phyloP scores from a whole-genome alignment of 2,113 vertebrate species.

The Colinus virginianus region DNA sequence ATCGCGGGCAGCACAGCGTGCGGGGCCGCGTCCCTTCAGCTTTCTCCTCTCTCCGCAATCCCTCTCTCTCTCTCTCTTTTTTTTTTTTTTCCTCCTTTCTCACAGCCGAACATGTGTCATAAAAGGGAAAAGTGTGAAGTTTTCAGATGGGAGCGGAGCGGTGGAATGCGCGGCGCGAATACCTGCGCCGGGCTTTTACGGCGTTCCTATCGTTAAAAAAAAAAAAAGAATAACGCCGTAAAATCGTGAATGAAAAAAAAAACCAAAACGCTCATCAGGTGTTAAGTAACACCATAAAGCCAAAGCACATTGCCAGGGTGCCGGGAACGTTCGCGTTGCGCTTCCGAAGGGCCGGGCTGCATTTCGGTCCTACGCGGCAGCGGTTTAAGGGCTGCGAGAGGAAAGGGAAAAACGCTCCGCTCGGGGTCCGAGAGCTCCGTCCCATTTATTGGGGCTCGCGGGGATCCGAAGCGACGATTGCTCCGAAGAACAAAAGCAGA shows the following conservation, averaged over 20 bases:
- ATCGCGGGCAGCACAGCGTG: neutral
- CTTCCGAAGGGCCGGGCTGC: slow-evolving; percentile 58
- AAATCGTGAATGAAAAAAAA: neutral
- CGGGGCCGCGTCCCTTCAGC: neutral
- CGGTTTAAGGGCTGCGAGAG: slow-evolving; percentile 40
- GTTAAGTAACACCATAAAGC: slow-evolving; percentile 81
- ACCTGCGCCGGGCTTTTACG: slow-evolving; percentile 73
- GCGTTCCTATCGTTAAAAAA: slow-evolving; percentile 54
- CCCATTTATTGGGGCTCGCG: neutral
- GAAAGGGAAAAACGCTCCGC: neutral
- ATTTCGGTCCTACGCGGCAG: slow-evolving; percentile 7
- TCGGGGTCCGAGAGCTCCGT: neutral
- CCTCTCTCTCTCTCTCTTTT: too few species aligned
- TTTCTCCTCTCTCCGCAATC: neutral
- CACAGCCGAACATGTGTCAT: slow-evolving; percentile 77
- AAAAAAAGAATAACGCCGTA: neutral
- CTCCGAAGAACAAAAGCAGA: slow-evolving; percentile 32
- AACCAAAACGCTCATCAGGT: slow-evolving; percentile 77
- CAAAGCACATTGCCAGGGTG: slow-evolving; percentile 81
- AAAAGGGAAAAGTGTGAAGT: slow-evolving; percentile 83
- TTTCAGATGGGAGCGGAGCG: slow-evolving; percentile 63
- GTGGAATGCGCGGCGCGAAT: slow-evolving; percentile 52
- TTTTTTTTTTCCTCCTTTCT: fast-evolving
- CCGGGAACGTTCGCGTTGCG: slow-evolving; percentile 73
- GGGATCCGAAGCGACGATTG: neutral